These are phyloP conservation scores for Eptesicus fuscus DNA, from an alignment of 2,113 vertebrate genomes.

Conservation along the genomic window DNA sequence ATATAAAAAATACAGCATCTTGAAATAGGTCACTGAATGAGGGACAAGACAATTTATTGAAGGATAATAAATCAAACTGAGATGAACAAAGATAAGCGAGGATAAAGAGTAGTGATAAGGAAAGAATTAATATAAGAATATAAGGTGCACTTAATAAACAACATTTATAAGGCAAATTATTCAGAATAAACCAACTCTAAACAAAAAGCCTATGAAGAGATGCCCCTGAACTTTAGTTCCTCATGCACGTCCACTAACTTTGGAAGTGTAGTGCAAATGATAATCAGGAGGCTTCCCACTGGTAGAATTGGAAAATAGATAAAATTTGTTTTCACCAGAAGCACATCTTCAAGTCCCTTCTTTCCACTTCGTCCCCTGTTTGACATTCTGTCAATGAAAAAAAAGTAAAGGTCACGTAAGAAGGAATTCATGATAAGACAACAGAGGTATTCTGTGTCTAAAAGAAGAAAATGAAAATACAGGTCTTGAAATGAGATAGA, in stretches of 20 bases:
- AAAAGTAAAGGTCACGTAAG: neutral
- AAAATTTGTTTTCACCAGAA: neutral
- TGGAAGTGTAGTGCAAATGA: neutral
- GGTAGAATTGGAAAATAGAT: neutral
- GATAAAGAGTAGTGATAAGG: neutral
- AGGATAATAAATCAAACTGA: neutral
- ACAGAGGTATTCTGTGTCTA: neutral
- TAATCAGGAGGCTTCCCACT: neutral
- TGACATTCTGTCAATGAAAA: neutral
- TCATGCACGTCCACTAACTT: neutral
- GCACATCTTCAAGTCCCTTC: neutral
- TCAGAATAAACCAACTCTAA: constrained; percentile 12
- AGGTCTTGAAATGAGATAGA: neutral
- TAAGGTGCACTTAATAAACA: neutral
- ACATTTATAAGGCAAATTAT: neutral
- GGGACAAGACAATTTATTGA: neutral
- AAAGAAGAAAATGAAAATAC: neutral
- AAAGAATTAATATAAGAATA: neutral
- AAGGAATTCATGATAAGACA: neutral
- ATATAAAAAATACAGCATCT: neutral
- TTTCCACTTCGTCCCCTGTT: neutral
- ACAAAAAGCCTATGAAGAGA: neutral
- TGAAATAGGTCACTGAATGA: neutral
- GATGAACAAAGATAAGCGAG: neutral
- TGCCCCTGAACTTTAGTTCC: neutral